Conservation (phyloP, 2,888 invertebrate species). For the Ypsolopha sequella region DNA sequence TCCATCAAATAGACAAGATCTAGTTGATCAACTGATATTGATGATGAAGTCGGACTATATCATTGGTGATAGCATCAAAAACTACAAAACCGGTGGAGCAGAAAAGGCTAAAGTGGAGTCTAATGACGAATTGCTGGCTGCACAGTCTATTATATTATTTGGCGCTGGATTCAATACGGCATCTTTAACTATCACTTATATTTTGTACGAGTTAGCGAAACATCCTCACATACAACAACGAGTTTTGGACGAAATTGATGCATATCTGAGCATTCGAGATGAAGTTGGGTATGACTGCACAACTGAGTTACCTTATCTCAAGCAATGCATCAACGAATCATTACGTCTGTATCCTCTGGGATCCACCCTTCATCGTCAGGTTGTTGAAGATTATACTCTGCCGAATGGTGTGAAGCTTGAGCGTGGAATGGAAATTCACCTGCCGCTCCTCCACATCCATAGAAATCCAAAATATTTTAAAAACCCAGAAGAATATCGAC, state of each 20-base stretch:
- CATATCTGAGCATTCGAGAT: constrained; percentile 30
- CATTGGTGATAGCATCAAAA: constrained; percentile 12
- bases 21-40: constrained; percentile 12
- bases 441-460: constrained; percentile 4
- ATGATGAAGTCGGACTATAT: constrained; percentile 11
- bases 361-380: constrained; percentile 26
- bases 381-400: not conserved
- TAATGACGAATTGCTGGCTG: constrained; percentile 49
- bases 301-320: constrained; percentile 53
- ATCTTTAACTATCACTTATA: constrained; percentile 49
- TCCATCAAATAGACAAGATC: constrained; percentile 12
- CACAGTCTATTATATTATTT: constrained; percentile 65
- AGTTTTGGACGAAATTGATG: constrained; percentile 42
- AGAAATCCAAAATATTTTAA: constrained; percentile 6
- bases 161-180: constrained; percentile 68
- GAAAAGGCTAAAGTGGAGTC: constrained; percentile 26
- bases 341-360: constrained; percentile 48
- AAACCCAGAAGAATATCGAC: constrained; percentile 4
- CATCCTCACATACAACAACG: constrained; percentile 49
- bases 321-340: constrained; percentile 50
- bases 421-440: constrained; percentile 3
- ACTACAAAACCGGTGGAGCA: not conserved
- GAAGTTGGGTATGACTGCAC: constrained; percentile 52
- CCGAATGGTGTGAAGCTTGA: constrained; percentile 1
- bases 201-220: constrained; percentile 54